Base-by-base conservation (phyloP, 2,888 invertebrate species). In the Leptothorax acervorum region DNA sequence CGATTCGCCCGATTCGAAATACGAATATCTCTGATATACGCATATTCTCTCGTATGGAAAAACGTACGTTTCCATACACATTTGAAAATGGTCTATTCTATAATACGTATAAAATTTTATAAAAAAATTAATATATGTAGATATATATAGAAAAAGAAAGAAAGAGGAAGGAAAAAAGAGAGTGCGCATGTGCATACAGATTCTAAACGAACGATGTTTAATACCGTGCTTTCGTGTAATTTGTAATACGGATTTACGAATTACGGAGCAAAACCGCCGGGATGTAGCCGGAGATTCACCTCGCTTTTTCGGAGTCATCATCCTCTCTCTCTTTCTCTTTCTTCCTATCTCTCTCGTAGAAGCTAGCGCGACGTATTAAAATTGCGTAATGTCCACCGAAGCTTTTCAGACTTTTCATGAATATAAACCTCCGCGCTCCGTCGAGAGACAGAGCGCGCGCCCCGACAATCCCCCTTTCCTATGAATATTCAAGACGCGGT, bases 331-430 rank as follows among this genome's bases (percentile, higher is more conserved):
- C 12, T n/a, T 3, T 65, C 42, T 60, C 18, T 74, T 51, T 62
- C 63, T 82, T 8, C 9, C 45, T 51, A 2, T n/a, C 23, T 15
- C 9, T 28, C 42, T 28, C 3, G 28, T 11, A 12, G 6, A n/a
- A 12, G 63, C 62, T 12, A 18, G 39, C 48, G 53, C 45, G 53
- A 57, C 39, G 57, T 65, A 73, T 87, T 76, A 65, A 62, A 83
- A 62, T 63, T 62, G 82, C 74, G 57, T 84, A 89, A 82, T 55
- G 85, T 75, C 60, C 75, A 55, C 73, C 84, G 74, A 78, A 76
- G 73, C 82, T 81, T 89, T 89, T 87, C 76, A 62, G 84, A 82
- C 83, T 88, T 89, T 89, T 88, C 89, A 89, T 89, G 89, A 89
- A 89, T 89, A 89, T 86, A 89, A 89, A 87, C 86, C 81, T 45